These are phyloP conservation scores for Pangasius larnaudii DNA, from an alignment of 2,797 vertebrate species.

Conservation along the genomic window DNA sequence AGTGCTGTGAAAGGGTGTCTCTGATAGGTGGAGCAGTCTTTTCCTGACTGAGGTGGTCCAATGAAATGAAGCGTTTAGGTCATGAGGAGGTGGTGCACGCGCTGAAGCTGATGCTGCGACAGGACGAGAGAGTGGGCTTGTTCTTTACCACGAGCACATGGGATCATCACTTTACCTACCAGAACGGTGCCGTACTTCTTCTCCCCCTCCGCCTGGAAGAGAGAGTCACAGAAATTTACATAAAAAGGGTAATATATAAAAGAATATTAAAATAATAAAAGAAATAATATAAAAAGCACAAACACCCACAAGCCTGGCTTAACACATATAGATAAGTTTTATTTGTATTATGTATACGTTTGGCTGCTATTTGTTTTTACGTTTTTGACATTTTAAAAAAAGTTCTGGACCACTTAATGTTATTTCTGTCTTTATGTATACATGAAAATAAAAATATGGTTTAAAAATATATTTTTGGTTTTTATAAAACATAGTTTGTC, in stretches of 20 bases:
- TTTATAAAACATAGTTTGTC: neutral
- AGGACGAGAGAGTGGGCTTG: conserved; percentile 85
- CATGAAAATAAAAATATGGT: neutral
- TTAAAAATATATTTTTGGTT: neutral
- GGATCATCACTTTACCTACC: conserved; percentile 84
- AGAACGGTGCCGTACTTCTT: conserved; percentile 78
- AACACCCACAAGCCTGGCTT: neutral
- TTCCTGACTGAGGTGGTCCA: neutral
- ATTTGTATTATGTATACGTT: neutral
- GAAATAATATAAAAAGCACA: neutral
- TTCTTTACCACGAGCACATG: conserved; percentile 83
- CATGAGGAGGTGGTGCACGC: conserved; percentile 83
- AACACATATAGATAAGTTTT: neutral
- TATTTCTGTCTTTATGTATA: neutral
- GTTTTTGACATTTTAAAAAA: neutral
- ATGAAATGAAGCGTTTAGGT: conserved; percentile 50
- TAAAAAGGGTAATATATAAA: neutral
- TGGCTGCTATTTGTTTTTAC: neutral
- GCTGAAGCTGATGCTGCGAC: conserved; percentile 82
- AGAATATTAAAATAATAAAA: too few relatives aligned
- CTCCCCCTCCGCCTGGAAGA: conserved; percentile 79
- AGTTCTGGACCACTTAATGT: neutral
- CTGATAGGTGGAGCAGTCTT: conserved; percentile 37
- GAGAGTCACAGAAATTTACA: neutral
- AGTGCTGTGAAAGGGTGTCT: conserved; percentile 12